phyloP scores from a whole-genome alignment of 2,113 vertebrate species.

The Ellobius talpinus region DNA sequence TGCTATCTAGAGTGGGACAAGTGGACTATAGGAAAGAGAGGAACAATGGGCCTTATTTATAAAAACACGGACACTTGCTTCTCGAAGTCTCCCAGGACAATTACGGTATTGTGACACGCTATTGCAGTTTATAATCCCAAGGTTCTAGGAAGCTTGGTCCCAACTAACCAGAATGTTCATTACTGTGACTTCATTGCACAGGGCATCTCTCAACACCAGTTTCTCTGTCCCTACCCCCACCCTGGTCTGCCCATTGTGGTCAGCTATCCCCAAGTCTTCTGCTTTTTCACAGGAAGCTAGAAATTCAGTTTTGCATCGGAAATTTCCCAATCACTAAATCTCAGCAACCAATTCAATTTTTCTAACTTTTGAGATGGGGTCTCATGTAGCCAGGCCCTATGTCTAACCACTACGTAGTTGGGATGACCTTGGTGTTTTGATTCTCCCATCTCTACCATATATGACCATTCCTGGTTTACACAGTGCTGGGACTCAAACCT shows the following conservation, averaged over 20 bases:
- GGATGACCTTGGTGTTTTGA: not conserved
- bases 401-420: not conserved
- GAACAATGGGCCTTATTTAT: not conserved
- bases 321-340: conserved; percentile 57
- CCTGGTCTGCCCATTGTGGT: not conserved
- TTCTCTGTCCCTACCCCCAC: not conserved
- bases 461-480: not conserved
- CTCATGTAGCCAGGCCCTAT: not conserved
- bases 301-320: conserved; percentile 55
- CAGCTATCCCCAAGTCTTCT: conserved; percentile 51
- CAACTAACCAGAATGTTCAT: conserved; percentile 14
- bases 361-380: not conserved
- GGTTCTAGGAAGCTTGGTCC: not conserved
- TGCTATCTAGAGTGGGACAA: not conserved
- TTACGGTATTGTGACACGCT: not conserved
- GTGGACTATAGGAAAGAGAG: not conserved
- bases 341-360: not conserved
- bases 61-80: conserved; percentile 30
- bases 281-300: conserved; percentile 63
- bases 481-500: not conserved
- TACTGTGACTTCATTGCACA: not conserved
- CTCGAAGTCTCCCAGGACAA: conserved; percentile 38
- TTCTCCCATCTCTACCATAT: too few species aligned
- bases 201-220: not conserved
- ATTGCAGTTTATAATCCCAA: not conserved